Percentiles rank a stretch among this genome's conserved stretches.
phyloP scores from a whole-genome alignment of 1,140 invertebrate species.

The Orius insidiosus region DNA sequence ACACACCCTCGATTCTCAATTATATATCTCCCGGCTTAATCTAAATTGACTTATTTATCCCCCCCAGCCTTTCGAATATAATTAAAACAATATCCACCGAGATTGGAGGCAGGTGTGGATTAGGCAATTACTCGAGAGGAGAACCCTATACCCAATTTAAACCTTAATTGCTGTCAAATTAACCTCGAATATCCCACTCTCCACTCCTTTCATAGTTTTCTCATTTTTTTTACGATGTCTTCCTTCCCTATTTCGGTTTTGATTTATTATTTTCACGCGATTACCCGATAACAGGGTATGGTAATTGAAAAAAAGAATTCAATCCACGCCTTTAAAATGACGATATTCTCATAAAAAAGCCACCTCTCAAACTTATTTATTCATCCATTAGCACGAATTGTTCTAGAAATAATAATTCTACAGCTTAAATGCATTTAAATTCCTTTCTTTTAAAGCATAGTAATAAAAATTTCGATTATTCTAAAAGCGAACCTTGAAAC shows the following conservation, averaged over 20 bases:
- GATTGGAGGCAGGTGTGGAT: constrained; percentile 13
- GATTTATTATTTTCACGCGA: no score
- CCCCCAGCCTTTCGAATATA: constrained; percentile 3
- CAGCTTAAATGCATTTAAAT: no score
- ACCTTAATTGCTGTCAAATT: constrained; percentile 5
- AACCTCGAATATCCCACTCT: constrained; percentile 4
- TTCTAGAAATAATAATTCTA: no score
- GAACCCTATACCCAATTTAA: constrained; percentile 6
- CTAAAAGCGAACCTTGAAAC: no score
- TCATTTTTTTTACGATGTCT: not conserved
- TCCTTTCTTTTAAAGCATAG: no score
- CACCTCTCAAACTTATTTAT: no score
- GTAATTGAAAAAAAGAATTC: no score
- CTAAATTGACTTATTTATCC: constrained; percentile 16
- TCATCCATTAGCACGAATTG: no score
- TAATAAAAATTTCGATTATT: no score
- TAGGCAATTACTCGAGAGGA: constrained; percentile 10
- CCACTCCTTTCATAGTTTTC: constrained; percentile 4
- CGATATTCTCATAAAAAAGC: no score
- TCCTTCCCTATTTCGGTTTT: not conserved
- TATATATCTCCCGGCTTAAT: constrained; percentile 9
- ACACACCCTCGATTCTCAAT: constrained; percentile 4
- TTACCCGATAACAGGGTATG: no score
- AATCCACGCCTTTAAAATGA: no score
- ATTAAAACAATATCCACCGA: constrained; percentile 7